phyloP scores from a whole-genome alignment of 2,113 vertebrate species.

The Lucifuga dentata region DNA sequence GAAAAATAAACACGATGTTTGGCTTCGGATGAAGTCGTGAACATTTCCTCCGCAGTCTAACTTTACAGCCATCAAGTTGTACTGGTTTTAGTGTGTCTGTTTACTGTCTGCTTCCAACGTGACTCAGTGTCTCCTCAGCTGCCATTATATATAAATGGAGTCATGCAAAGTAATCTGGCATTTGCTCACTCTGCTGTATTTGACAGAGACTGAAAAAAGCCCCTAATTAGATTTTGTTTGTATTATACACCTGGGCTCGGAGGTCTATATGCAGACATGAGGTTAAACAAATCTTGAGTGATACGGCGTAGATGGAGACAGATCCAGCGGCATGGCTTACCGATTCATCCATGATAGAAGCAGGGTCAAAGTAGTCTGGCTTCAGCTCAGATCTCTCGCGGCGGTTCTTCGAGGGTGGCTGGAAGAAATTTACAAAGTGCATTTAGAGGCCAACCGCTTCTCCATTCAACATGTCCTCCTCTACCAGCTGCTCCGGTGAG shows the following conservation, averaged over 20 bases:
- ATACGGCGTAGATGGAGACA: not conserved
- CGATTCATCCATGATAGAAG: slow-evolving; percentile 99
- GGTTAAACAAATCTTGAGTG: not conserved
- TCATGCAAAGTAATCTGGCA: no score
- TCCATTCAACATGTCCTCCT: not conserved
- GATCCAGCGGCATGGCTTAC: slow-evolving; percentile 80
- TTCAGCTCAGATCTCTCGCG: slow-evolving; percentile 98
- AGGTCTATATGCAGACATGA: no score
- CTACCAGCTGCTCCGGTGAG: not conserved
- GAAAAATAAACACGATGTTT: no score
- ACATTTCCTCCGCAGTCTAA: no score
- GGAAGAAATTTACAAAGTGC: slow-evolving; percentile 30
- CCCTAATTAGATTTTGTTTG: no score
- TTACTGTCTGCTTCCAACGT: slow-evolving; percentile 2
- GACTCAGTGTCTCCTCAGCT: slow-evolving; percentile 2
- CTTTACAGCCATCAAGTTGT: not conserved
- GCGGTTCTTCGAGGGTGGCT: slow-evolving; percentile 99
- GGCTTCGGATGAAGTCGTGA: no score
- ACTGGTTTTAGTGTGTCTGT: not conserved
- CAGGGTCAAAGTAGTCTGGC: slow-evolving; percentile 99
- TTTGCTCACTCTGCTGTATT: not conserved
- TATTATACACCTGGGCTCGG: no score
- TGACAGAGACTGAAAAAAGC: no score
- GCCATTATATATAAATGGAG: slow-evolving; percentile 6
- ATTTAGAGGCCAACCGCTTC: slow-evolving; percentile 20